phyloP scores from a whole-genome alignment of 1,140 invertebrate species.

The Drosophila nannoptera region DNA sequence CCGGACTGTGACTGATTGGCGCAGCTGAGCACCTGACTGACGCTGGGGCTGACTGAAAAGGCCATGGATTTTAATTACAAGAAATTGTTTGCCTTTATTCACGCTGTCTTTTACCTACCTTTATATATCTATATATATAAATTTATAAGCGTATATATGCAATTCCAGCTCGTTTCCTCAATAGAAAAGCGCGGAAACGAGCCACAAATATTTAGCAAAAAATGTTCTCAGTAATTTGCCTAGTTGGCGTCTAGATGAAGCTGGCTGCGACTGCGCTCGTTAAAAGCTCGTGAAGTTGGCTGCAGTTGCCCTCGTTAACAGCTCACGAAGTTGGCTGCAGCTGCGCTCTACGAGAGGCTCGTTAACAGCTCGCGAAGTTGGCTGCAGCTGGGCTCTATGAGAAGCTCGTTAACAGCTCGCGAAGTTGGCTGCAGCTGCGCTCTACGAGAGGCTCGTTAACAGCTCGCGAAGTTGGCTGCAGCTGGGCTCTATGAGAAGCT shows the following conservation, averaged over 20 bases:
- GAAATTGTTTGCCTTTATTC: constrained; percentile 72
- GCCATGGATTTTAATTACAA: constrained; percentile 77
- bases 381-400: too few species aligned
- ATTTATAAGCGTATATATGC: too few species aligned
- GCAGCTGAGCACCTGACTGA: constrained; percentile 75
- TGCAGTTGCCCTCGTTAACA: neutral
- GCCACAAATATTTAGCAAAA: too few species aligned
- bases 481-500: too few species aligned
- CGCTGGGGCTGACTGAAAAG: constrained; percentile 57
- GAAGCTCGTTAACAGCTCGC: too few species aligned
- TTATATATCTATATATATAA: neutral
- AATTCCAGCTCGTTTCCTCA: too few species aligned
- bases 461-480: too few species aligned
- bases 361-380: neutral
- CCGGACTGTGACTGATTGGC: constrained; percentile 70
- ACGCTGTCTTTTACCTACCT: constrained; percentile 8
- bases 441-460: too few species aligned
- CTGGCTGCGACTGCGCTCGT: neutral
- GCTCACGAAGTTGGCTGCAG: neutral
- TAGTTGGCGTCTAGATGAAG: too few species aligned
- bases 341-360: neutral
- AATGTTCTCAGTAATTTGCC: too few species aligned
- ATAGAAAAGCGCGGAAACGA: too few species aligned
- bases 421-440: too few species aligned
- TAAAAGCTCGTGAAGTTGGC: neutral